Evolutionary conservation across 2,113 vertebrate genomes (phyloP), one percentile per base, ranked within the genome.

Genomic region (Nesospiza acunhae): DNA sequence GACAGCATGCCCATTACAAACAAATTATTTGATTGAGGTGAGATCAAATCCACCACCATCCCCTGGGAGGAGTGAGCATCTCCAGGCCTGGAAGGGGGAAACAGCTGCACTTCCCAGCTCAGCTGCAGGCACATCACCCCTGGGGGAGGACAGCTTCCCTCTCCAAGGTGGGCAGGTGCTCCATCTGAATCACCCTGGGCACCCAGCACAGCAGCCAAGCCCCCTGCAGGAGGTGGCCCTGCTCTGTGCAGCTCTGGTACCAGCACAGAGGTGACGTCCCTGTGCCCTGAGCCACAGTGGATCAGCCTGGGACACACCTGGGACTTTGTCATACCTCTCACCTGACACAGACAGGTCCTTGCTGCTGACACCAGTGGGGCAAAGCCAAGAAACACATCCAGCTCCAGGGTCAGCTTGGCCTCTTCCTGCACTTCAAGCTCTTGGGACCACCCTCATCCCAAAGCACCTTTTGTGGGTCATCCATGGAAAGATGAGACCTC

Each of bases 141-240:
- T 33, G 22, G 39, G 55, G 31, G 8, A 73, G 31, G 39, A 58
- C 14, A 31, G 5, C 33, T 63, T 13, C 60, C 53, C 37, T 58
- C 4, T 27, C 50, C 4, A 1, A 74, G 35, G 31, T 35, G 35
- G 41, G 84, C 23, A 68, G 33, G n/a, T n/a, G 68, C 20, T 84
- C 46, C 17, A 6, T 33, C 35, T 24, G 13, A 44, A 5, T 39
- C 37, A 44, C 24, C 3, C 7, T 16, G 33, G 23, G 20, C 37
- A 31, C 22, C 33, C 35, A 67, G 47, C 67, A 30, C 49, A 72
- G 84, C 56, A 89, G 39, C 31, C 4, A 0, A 1, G 42, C 74
- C 4, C 0, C 28, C 4, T 30, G 50, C 68, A 49, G 62, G 56
- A 55, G 23, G 24, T 26, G 15, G 33, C 6, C 2, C 0, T 7